phyloP scores from a whole-genome alignment of 2,888 invertebrate species.

The Synergus laeviventris region DNA sequence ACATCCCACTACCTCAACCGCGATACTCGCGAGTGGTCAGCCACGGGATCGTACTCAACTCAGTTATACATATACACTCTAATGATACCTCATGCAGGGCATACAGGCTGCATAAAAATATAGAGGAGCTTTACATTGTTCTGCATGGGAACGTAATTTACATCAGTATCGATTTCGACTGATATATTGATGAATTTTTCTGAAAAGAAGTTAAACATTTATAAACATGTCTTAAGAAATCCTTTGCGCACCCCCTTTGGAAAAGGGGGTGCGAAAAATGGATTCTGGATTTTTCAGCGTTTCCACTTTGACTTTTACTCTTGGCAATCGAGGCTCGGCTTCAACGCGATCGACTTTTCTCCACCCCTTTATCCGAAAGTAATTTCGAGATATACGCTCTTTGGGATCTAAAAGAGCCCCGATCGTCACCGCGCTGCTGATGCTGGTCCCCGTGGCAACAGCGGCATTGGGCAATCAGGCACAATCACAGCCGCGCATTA shows the following conservation, averaged over 20 bases:
- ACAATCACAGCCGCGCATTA: constrained; percentile 69
- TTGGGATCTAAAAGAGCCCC: constrained; percentile 45
- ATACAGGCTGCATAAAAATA: constrained; percentile 6
- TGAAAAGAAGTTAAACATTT: too few species aligned
- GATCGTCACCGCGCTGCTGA: constrained; percentile 53
- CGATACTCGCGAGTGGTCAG: constrained; percentile 42
- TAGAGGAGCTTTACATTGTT: background rate
- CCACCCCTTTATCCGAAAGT: constrained; percentile 53
- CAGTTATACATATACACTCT: constrained; percentile 21
- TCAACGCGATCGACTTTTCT: constrained; percentile 54
- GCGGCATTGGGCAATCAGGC: constrained; percentile 65
- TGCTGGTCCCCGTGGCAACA: constrained; percentile 48
- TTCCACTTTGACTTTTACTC: constrained; percentile 53
- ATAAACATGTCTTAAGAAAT: too few species aligned
- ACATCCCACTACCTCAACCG: constrained; percentile 31
- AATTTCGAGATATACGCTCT: constrained; percentile 55
- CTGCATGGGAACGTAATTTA: background rate
- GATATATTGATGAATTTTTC: too few species aligned
- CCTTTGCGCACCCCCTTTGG: background rate
- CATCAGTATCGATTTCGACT: too few species aligned
- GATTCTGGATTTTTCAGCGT: constrained; percentile 9
- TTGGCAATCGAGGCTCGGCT: constrained; percentile 54
- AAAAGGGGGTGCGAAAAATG: too few species aligned
- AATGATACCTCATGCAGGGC: constrained; percentile 18
- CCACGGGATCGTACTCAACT: constrained; percentile 36